These are phyloP conservation scores for Chromoteleia sp. DNA, from an alignment of 2,888 invertebrate species.

Conservation along the genomic window DNA sequence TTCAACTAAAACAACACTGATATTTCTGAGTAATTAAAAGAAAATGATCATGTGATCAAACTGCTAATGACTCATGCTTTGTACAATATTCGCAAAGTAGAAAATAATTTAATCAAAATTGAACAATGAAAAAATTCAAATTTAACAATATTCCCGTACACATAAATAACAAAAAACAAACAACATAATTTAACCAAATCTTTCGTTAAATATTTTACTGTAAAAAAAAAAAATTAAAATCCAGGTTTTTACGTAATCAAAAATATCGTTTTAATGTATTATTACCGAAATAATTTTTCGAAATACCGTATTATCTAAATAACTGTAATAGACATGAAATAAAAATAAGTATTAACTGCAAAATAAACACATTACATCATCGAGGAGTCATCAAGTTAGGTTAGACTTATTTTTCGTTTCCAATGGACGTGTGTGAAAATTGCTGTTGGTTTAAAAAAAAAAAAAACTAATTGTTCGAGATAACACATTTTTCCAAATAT, in stretches of 20 bases:
- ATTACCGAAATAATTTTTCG: no score
- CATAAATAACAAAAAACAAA: neutral
- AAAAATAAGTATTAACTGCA: slow-evolving; percentile 18
- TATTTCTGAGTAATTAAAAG: neutral
- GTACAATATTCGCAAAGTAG: neutral
- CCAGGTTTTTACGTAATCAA: no score
- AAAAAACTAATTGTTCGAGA: neutral
- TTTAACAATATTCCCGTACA: neutral
- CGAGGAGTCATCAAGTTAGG: slow-evolving; percentile 24
- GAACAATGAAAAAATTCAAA: neutral
- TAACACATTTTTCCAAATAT: neutral
- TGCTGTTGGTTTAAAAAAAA: neutral
- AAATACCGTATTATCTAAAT: neutral
- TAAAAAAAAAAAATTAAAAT: no score
- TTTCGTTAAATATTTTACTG: no score
- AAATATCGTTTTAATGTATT: no score
- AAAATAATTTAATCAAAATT: neutral
- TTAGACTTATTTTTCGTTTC: slow-evolving; percentile 28
- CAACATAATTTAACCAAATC: no score
- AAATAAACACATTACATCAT: slow-evolving; percentile 41
- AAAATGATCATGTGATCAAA: slow-evolving; percentile 2
- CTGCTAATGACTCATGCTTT: neutral
- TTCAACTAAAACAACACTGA: neutral
- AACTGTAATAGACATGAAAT: neutral
- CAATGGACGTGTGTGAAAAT: slow-evolving; percentile 18